Percentiles rank a stretch among this genome's conserved stretches.
These are phyloP conservation scores for Scyliorhinus canicula DNA, from an alignment of 2,797 vertebrate genomes.

Conservation along the genomic window DNA sequence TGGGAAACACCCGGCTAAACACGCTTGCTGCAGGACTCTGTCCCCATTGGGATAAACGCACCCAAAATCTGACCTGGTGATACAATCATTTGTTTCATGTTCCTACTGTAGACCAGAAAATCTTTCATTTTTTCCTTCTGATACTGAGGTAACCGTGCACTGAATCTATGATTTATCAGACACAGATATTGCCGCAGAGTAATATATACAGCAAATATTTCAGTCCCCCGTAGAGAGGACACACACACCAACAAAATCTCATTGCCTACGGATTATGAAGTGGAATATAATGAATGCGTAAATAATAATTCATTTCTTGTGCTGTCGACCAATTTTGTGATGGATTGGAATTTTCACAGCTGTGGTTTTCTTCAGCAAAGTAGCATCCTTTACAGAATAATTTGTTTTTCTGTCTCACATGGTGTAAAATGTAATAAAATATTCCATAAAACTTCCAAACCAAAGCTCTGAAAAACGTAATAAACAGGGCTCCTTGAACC, in stretches of 20 bases:
- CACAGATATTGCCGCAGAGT: background rate
- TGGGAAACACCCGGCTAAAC: too few species aligned
- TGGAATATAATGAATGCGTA: background rate
- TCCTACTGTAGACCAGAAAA: too few species aligned
- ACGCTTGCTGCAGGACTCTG: too few species aligned
- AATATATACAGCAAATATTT: background rate
- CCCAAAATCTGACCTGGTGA: too few species aligned
- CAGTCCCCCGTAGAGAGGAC: background rate
- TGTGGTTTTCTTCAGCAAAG: background rate
- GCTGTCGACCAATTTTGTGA: background rate
- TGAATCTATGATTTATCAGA: background rate
- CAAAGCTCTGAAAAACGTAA: background rate
- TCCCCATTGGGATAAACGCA: too few species aligned
- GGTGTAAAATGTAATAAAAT: background rate
- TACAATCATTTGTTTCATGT: too few species aligned
- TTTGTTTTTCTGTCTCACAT: background rate
- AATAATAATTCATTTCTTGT: background rate
- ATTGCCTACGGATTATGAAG: background rate
- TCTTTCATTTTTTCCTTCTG: background rate
- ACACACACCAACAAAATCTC: background rate
- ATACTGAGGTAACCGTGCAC: background rate
- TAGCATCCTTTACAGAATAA: background rate
- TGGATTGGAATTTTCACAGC: background rate
- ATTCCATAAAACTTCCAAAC: background rate
- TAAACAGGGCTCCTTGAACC: background rate